Percentiles rank a stretch among this genome's conserved stretches.
phyloP scores from a whole-genome alignment of 1,140 invertebrate species.

The Drosophila tsacasi region DNA sequence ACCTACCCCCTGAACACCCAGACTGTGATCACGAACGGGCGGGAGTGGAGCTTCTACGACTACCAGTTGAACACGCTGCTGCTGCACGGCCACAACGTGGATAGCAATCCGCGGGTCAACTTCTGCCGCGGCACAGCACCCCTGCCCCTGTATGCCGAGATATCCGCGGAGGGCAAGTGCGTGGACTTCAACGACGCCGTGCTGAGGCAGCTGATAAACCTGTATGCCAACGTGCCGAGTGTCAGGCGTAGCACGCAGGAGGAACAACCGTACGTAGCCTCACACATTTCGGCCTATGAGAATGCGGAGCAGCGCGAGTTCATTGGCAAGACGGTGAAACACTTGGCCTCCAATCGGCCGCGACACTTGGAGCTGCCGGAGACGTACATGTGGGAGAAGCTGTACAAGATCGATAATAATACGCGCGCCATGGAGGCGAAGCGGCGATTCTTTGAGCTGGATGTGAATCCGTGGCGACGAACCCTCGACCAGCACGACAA shows the following conservation, averaged over 20 bases:
- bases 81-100: constrained; percentile 87
- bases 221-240: constrained; percentile 90
- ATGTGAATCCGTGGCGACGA: constrained; percentile 87
- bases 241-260: constrained; percentile 87
- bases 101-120: constrained; percentile 90
- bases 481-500: constrained; percentile 88
- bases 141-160: constrained; percentile 90
- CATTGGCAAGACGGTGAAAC: constrained; percentile 89
- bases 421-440: constrained; percentile 89
- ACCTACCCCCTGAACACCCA: constrained; percentile 95
- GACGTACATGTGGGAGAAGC: constrained; percentile 91
- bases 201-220: constrained; percentile 90
- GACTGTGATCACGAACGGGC: constrained; percentile 93
- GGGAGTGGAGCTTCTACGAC: constrained; percentile 92
- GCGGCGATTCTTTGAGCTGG: constrained; percentile 89
- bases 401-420: constrained; percentile 90
- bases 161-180: constrained; percentile 89
- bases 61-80: constrained; percentile 96
- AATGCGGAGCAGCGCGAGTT: constrained; percentile 89
- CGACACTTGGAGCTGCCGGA: constrained; percentile 88
- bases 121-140: constrained; percentile 92
- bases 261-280: constrained; percentile 90
- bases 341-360: constrained; percentile 88
- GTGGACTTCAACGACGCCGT: constrained; percentile 93
- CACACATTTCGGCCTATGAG: constrained; percentile 89